phyloP scores from a whole-genome alignment of 2,113 vertebrate genomes.

The Natator depressus region DNA sequence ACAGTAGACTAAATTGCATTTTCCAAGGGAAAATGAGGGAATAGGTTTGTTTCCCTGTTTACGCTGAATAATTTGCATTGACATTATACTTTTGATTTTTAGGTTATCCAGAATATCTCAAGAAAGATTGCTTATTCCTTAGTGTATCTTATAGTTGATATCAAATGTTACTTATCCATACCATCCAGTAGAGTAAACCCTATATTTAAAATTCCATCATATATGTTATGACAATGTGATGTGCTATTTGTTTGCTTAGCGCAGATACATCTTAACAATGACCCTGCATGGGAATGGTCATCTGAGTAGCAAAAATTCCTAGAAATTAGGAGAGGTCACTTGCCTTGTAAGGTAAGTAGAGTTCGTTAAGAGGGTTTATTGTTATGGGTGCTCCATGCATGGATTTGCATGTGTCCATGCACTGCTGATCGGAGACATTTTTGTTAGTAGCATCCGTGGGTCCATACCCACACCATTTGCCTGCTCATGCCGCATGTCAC shows the following conservation, averaged over 20 bases:
- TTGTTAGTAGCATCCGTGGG: not conserved
- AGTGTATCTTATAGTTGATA: not conserved
- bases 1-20: slow-evolving; percentile 46
- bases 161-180: not conserved
- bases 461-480: not conserved
- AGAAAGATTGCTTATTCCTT: slow-evolving; percentile 1
- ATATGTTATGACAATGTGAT: not conserved
- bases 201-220: not conserved
- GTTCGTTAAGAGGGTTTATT: not conserved
- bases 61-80: slow-evolving; percentile 54
- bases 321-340: not conserved
- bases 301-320: not conserved
- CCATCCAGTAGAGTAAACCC: fast-evolving
- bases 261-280: not conserved
- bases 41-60: slow-evolving; percentile 30
- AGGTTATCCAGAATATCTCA: slow-evolving; percentile 8
- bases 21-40: slow-evolving; percentile 49
- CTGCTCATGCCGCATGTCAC: not conserved
- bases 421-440: not conserved
- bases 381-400: not conserved
- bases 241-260: not conserved
- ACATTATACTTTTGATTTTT: slow-evolving; percentile 52
- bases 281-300: not conserved
- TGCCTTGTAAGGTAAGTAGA: not conserved
- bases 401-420: not conserved